These are phyloP conservation scores for Trissolcus brochymenae DNA, from an alignment of 2,888 invertebrate genomes.

Conservation along the genomic window DNA sequence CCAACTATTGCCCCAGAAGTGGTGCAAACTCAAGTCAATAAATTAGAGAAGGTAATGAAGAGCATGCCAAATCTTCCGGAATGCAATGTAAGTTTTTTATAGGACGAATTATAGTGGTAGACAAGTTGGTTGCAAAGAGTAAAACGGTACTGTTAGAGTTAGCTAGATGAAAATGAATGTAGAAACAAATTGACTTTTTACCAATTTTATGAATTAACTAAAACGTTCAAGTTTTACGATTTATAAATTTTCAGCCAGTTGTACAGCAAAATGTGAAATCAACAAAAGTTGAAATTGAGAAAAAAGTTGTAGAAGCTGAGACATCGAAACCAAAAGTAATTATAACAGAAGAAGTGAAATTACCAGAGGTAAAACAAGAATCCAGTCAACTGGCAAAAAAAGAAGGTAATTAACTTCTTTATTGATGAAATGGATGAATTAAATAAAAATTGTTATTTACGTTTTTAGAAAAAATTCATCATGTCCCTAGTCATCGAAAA, in stretches of 20 bases:
- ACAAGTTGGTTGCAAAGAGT: neutral
- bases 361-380: constrained; percentile 16
- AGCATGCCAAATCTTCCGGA: constrained; percentile 57
- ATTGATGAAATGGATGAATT: no score
- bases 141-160: no score
- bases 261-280: neutral
- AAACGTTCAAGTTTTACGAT: no score
- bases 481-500: constrained; percentile 20
- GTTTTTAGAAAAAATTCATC: constrained; percentile 32
- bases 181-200: no score
- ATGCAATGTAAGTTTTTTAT: constrained; percentile 61
- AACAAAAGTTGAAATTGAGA: constrained; percentile 17
- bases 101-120: neutral
- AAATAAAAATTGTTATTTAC: neutral
- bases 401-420: constrained; percentile 21
- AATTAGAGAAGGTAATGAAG: constrained; percentile 54
- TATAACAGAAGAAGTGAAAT: constrained; percentile 5
- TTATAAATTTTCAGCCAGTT: no score
- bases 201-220: no score
- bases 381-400: constrained; percentile 9
- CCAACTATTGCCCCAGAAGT: constrained; percentile 60
- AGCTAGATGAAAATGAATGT: no score
- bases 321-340: constrained; percentile 23
- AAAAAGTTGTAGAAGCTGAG: constrained; percentile 10
- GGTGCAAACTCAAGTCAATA: constrained; percentile 56